A percentile compares a stretch with the other conserved stretches of the same genome.
These are phyloP conservation scores for Bursaphelenchus mucronatus DNA, from an alignment of 1,140 invertebrate genomes.

Conservation along the genomic window DNA sequence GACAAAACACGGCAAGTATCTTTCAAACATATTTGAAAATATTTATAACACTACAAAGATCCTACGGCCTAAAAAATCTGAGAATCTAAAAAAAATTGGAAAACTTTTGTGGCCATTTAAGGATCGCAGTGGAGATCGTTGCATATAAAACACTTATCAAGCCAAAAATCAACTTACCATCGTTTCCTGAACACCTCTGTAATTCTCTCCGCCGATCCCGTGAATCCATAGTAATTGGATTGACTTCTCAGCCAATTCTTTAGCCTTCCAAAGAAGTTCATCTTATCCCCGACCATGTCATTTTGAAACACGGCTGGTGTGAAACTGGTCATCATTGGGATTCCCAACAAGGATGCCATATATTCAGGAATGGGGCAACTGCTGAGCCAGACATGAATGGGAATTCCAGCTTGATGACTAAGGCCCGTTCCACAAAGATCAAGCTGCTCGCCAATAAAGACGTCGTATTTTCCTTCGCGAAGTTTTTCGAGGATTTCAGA, in stretches of 20 bases:
- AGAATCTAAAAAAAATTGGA: too few species aligned
- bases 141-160: neutral
- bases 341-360: conserved; percentile 27
- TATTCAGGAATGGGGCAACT: conserved; percentile 37
- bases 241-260: conserved; percentile 18
- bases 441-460: conserved; percentile 44
- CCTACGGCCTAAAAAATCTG: too few species aligned
- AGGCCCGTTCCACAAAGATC: conserved; percentile 36
- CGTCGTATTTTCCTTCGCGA: conserved; percentile 34
- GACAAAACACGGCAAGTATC: too few species aligned
- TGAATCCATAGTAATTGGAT: conserved; percentile 26
- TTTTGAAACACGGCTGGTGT: conserved; percentile 37
- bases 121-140: too few species aligned
- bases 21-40: too few species aligned
- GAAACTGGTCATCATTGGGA: conserved; percentile 37
- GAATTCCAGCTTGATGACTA: conserved; percentile 22
- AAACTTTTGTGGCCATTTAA: too few species aligned
- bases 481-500: conserved; percentile 23
- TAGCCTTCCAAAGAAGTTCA: conserved; percentile 34
- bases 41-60: too few species aligned
- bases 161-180: neutral
- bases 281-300: conserved; percentile 25
- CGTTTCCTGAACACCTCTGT: neutral
- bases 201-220: neutral
- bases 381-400: conserved; percentile 35